These are phyloP conservation scores for Sacculina carcini DNA, from an alignment of 2,888 invertebrate species.

Conservation along the genomic window DNA sequence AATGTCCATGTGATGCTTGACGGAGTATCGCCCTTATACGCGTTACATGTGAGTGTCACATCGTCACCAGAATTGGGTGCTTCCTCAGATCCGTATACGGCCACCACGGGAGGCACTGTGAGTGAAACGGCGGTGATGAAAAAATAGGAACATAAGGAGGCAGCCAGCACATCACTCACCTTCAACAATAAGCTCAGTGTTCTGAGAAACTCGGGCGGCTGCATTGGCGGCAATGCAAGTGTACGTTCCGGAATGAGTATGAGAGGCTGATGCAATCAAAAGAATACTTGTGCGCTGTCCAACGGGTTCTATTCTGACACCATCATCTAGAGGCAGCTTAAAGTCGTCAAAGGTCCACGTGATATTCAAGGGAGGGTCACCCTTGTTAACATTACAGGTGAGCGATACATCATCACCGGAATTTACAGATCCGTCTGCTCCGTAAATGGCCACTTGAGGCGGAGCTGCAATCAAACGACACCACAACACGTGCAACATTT, in stretches of 20 bases:
- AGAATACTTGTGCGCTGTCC: slow-evolving; percentile 15
- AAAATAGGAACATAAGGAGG: neutral
- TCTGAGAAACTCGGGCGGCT: slow-evolving; percentile 13
- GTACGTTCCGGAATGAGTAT: slow-evolving; percentile 15
- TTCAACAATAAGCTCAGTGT: slow-evolving; percentile 14
- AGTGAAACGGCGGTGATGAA: slow-evolving; percentile 6
- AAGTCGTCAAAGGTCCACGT: slow-evolving; percentile 21
- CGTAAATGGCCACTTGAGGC: slow-evolving; percentile 14
- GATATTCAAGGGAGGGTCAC: slow-evolving; percentile 20
- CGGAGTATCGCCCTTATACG: slow-evolving; percentile 19
- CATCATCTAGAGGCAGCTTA: slow-evolving; percentile 16
- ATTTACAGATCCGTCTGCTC: slow-evolving; percentile 14
- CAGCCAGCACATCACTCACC: slow-evolving; percentile 13
- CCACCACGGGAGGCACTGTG: slow-evolving; percentile 43
- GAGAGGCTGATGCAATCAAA: slow-evolving; percentile 14
- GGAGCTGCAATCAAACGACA: slow-evolving; percentile 35
- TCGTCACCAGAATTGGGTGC: slow-evolving; percentile 16
- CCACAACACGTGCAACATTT: too few relatives aligned
- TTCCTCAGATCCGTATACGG: slow-evolving; percentile 20
- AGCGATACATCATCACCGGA: slow-evolving; percentile 51
- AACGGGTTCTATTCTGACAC: slow-evolving; percentile 12
- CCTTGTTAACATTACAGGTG: slow-evolving; percentile 31
- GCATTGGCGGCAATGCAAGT: slow-evolving; percentile 15
- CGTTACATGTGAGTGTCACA: slow-evolving; percentile 18
- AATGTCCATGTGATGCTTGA: slow-evolving; percentile 18